Percentiles rank a stretch among this genome's conserved stretches.
phyloP scores from a whole-genome alignment of 2,888 invertebrate genomes.

The Conops quadrifasciatus region DNA sequence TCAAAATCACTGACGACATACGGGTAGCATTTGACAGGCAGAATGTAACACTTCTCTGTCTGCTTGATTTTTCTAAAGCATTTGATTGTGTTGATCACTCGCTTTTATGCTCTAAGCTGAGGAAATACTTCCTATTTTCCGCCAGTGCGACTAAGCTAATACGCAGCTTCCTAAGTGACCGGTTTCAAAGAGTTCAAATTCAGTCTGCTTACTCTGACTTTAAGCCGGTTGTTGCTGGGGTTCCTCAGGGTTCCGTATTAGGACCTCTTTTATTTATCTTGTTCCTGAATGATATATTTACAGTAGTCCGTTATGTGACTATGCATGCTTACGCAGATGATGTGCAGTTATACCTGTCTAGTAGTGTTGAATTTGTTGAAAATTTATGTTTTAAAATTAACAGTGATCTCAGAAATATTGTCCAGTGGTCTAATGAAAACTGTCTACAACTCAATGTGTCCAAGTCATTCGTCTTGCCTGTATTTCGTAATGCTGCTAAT shows the following conservation, averaged over 20 bases:
- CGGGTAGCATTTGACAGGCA: background rate
- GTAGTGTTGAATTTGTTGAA: background rate
- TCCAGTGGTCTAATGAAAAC: too few species aligned
- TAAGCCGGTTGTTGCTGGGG: background rate
- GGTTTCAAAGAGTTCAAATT: slow-evolving; percentile 3
- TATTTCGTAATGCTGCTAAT: too few species aligned
- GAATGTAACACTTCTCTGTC: background rate
- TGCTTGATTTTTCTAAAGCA: slow-evolving; percentile 20
- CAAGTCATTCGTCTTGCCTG: too few species aligned
- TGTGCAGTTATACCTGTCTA: background rate
- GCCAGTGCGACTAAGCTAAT: background rate
- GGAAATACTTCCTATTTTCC: background rate
- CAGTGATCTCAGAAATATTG: background rate
- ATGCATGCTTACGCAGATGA: background rate
- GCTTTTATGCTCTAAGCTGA: background rate
- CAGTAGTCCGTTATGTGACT: background rate
- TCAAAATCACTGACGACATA: slow-evolving; percentile 9
- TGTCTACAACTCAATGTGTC: too few species aligned
- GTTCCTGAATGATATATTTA: background rate
- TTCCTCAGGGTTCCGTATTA: background rate
- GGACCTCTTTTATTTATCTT: too few species aligned
- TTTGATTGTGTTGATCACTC: slow-evolving; percentile 13
- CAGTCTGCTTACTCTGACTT: background rate
- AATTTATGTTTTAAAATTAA: background rate
- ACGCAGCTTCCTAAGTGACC: background rate